These are phyloP conservation scores for Dascyllus trimaculatus DNA, from an alignment of 2,113 vertebrate genomes.

Conservation along the genomic window DNA sequence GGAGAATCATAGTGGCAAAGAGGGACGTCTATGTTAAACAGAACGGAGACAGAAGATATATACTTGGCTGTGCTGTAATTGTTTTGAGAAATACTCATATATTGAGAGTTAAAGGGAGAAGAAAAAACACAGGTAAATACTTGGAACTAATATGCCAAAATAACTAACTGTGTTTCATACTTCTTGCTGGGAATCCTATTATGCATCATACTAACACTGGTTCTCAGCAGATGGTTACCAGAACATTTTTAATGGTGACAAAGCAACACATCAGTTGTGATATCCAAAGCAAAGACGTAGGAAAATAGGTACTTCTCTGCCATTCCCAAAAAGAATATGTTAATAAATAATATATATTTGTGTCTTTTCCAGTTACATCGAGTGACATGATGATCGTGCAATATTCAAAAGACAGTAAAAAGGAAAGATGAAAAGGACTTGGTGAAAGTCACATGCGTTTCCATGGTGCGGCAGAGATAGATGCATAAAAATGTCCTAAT, in stretches of 20 bases:
- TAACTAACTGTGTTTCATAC: constrained; percentile 52
- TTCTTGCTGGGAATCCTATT: constrained; percentile 54
- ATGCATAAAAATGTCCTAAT: constrained; percentile 28
- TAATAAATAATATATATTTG: constrained; percentile 62
- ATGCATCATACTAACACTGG: constrained; percentile 58
- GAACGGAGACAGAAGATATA: constrained; percentile 66
- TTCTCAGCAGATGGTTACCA: constrained; percentile 45
- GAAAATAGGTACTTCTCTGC: constrained; percentile 49
- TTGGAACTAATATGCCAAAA: constrained; percentile 63
- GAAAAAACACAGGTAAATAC: constrained; percentile 42
- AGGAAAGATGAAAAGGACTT: constrained; percentile 26
- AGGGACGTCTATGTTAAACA: constrained; percentile 69
- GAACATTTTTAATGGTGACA: constrained; percentile 40
- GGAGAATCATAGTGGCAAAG: constrained; percentile 73
- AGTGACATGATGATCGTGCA: constrained; percentile 67
- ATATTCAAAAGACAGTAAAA: constrained; percentile 60
- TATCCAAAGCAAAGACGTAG: constrained; percentile 68
- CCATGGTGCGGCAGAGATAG: constrained; percentile 7
- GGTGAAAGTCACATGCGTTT: constrained; percentile 15
- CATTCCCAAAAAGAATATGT: constrained; percentile 53
- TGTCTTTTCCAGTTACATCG: constrained; percentile 57
- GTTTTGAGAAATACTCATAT: constrained; percentile 57
- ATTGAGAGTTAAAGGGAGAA: constrained; percentile 31
- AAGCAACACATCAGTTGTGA: constrained; percentile 52
- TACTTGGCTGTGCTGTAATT: constrained; percentile 62